phyloP scores from a whole-genome alignment of 2,888 invertebrate genomes.

The Melanargia galathea region DNA sequence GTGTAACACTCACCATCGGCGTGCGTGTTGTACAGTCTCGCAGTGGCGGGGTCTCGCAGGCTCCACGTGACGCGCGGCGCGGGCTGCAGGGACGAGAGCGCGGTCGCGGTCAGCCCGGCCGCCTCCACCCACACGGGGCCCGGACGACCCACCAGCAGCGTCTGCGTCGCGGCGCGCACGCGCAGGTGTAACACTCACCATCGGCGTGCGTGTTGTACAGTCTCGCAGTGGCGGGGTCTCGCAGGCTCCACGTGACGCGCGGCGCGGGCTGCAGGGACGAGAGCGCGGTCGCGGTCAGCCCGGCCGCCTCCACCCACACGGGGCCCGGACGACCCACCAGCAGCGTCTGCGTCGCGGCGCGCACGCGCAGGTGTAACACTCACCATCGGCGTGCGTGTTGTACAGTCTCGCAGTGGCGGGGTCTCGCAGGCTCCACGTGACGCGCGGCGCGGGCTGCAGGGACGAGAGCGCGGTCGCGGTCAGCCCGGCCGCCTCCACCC shows the following conservation, averaged over 20 bases:
- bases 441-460: slow-evolving; percentile 64
- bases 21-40: slow-evolving; percentile 34
- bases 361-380: background rate
- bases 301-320: slow-evolving; percentile 65
- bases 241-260: slow-evolving; percentile 63
- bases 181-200: background rate
- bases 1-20: background rate
- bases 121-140: slow-evolving; percentile 65
- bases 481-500: slow-evolving; percentile 65
- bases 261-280: slow-evolving; percentile 65
- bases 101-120: slow-evolving; percentile 56
- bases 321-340: slow-evolving; percentile 61
- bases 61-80: slow-evolving; percentile 67
- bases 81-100: slow-evolving; percentile 63
- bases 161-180: no score
- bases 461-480: slow-evolving; percentile 59
- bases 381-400: background rate
- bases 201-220: background rate
- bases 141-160: slow-evolving; percentile 60
- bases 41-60: slow-evolving; percentile 59
- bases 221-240: slow-evolving; percentile 58
- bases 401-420: slow-evolving; percentile 49
- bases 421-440: slow-evolving; percentile 67
- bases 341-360: no score
- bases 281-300: slow-evolving; percentile 58